These are phyloP conservation scores for Cinara cedri DNA, from an alignment of 2,888 invertebrate species.

Conservation along the genomic window DNA sequence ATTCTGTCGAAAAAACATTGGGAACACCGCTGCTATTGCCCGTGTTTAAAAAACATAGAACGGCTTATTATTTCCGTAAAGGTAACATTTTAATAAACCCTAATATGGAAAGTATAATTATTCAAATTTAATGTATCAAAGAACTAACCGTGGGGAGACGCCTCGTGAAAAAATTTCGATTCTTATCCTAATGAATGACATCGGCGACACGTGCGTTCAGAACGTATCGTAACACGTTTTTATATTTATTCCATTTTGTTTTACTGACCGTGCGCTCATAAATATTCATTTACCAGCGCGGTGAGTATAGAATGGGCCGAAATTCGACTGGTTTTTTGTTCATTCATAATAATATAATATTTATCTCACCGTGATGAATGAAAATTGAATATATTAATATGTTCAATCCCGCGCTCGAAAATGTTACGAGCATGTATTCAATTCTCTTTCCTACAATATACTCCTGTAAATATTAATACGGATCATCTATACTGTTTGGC, in stretches of 20 bases:
- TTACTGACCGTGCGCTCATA: not conserved
- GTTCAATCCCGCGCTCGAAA: not conserved
- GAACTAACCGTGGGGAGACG: no score
- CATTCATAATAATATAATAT: not conserved
- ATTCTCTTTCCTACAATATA: not conserved
- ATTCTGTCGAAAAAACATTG: no score
- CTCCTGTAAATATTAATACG: no score
- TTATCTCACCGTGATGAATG: not conserved
- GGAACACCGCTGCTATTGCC: no score
- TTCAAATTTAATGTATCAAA: no score
- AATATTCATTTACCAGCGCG: constrained; percentile 5
- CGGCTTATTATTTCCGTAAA: no score
- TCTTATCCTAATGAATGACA: not conserved
- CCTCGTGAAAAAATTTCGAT: no score
- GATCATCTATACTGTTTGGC: no score
- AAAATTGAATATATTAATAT: not conserved
- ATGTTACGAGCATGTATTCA: not conserved
- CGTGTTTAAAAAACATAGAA: no score
- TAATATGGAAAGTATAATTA: no score
- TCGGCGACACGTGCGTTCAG: not conserved
- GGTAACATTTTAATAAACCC: no score
- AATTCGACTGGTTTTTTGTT: constrained; percentile 4
- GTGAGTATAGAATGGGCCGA: not conserved
- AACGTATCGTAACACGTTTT: constrained; percentile 5
- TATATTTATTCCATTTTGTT: no score